These are phyloP conservation scores for Patagioenas fasciata DNA, from an alignment of 2,113 vertebrate genomes.

Conservation along the genomic window DNA sequence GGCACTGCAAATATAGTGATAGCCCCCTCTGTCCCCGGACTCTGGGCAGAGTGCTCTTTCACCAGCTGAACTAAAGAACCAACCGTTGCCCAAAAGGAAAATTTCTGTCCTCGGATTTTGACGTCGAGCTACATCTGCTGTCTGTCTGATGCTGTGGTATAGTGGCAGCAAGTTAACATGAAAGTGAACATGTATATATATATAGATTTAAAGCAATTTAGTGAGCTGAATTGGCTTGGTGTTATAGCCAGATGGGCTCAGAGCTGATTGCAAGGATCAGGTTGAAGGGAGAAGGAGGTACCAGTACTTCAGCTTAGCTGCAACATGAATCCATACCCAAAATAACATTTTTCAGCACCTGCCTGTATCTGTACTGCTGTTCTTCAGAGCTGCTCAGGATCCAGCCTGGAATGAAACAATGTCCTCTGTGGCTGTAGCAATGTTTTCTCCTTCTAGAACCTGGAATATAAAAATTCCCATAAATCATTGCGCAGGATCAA, in stretches of 20 bases:
- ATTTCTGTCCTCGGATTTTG: background rate
- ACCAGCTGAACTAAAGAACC: background rate
- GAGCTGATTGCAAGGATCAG: background rate
- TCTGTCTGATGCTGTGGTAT: background rate
- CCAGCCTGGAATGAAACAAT: background rate
- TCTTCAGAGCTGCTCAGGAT: background rate
- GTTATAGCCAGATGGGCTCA: background rate
- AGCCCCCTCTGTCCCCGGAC: fast-evolving
- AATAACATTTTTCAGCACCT: background rate
- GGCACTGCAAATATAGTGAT: background rate
- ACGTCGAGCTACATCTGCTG: background rate
- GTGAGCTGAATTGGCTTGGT: background rate
- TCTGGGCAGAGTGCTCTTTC: background rate
- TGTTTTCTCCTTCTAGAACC: background rate
- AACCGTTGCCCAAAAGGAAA: background rate
- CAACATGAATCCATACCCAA: background rate
- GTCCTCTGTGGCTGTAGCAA: background rate
- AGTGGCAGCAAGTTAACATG: background rate
- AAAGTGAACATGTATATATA: background rate
- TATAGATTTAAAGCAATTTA: background rate
- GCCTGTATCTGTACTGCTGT: background rate
- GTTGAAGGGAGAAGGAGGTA: background rate
- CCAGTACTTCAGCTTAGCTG: background rate
- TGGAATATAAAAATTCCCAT: background rate
- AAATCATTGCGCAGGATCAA: background rate